phyloP scores from a whole-genome alignment of 2,113 vertebrate species.

The Bucco capensis region DNA sequence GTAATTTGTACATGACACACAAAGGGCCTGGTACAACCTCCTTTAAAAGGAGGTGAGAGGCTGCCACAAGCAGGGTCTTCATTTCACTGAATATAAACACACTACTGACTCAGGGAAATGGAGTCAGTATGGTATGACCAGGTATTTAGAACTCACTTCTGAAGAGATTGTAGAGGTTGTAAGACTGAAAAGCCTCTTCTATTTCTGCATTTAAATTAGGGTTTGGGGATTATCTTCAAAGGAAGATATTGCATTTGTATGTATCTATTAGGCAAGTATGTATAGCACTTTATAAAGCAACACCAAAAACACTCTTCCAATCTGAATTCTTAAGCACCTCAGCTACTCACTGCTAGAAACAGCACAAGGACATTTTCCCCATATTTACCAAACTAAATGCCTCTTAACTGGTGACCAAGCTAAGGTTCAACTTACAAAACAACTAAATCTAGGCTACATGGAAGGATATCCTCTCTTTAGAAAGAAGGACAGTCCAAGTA shows the following conservation, averaged over 20 bases:
- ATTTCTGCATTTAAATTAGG: neutral
- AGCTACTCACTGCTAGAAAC: neutral
- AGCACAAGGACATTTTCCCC: neutral
- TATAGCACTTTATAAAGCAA: neutral
- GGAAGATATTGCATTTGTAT: neutral
- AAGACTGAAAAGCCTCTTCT: neutral
- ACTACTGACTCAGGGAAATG: neutral
- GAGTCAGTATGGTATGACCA: neutral
- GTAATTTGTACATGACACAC: neutral
- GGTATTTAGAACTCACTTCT: neutral
- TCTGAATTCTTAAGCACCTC: neutral
- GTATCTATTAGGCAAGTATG: neutral
- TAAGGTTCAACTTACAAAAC: conserved; percentile 73
- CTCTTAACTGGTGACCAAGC: conserved; percentile 32
- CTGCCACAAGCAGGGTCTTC: neutral
- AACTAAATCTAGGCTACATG: conserved; percentile 41
- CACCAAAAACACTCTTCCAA: conserved; percentile 32
- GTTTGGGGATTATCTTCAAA: neutral
- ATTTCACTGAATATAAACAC: neutral
- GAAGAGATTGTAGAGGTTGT: neutral
- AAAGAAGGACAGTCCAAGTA: conserved; percentile 46
- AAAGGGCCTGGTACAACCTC: neutral
- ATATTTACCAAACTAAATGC: conserved; percentile 48
- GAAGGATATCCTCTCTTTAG: neutral
- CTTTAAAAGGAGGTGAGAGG: neutral